These are phyloP conservation scores for Synergus umbraculus DNA, from an alignment of 2,888 invertebrate species.

Conservation along the genomic window DNA sequence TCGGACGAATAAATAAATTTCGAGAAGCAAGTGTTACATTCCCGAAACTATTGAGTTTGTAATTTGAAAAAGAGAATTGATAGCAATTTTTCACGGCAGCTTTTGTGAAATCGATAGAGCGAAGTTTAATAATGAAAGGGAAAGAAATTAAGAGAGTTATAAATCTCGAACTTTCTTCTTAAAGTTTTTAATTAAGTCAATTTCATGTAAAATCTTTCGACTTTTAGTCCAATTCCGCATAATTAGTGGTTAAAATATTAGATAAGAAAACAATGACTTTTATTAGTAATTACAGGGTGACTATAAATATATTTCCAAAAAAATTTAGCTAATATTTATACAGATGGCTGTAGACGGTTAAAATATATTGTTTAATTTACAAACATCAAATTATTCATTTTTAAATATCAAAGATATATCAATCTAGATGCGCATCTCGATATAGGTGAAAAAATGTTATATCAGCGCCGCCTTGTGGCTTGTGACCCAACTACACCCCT, in stretches of 20 bases:
- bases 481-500: no score
- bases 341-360: no score
- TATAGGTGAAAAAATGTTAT: no score
- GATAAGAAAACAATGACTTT: background rate
- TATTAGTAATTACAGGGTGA: no score
- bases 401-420: no score
- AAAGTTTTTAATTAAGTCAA: constrained; percentile 43
- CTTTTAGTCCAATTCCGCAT: background rate
- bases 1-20: constrained; percentile 48
- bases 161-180: constrained; percentile 6
- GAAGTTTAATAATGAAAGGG: background rate
- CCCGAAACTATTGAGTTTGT: constrained; percentile 19
- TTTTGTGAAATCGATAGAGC: background rate
- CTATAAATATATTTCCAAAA: no score
- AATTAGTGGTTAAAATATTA: background rate
- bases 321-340: no score
- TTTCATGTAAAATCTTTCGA: constrained; percentile 8
- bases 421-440: no score
- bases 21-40: constrained; percentile 35
- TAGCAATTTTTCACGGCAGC: background rate
- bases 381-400: no score
- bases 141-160: background rate
- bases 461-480: no score
- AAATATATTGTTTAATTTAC: no score
- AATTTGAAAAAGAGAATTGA: background rate